These are phyloP conservation scores for Lerema accius DNA, from an alignment of 1,140 invertebrate genomes.

Conservation along the genomic window DNA sequence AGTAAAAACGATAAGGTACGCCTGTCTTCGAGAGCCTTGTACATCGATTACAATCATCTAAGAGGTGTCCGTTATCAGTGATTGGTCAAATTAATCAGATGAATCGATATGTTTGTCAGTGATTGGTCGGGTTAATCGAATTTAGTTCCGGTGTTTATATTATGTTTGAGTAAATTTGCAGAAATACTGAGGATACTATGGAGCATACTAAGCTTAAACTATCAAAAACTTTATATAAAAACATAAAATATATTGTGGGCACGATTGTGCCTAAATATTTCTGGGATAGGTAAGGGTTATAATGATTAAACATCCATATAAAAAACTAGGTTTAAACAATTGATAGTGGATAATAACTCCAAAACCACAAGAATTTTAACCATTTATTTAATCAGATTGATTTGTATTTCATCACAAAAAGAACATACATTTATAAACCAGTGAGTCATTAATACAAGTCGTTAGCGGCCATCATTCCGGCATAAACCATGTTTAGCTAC, in stretches of 20 bases:
- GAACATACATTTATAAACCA: neutral
- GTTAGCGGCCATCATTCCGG: slow-evolving; percentile 13
- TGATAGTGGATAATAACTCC: no score
- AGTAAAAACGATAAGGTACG: slow-evolving; percentile 25
- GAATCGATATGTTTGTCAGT: slow-evolving; percentile 29
- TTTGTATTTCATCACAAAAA: neutral
- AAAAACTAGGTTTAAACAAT: no score
- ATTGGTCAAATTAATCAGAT: slow-evolving; percentile 32
- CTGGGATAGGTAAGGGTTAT: no score
- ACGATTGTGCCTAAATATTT: no score
- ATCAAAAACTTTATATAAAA: no score
- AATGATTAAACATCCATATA: no score
- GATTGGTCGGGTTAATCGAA: slow-evolving; percentile 31
- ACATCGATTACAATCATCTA: slow-evolving; percentile 24
- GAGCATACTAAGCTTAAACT: no score
- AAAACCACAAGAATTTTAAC: neutral
- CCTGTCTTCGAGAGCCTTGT: slow-evolving; percentile 22
- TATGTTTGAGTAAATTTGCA: neutral
- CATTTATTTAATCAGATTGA: neutral
- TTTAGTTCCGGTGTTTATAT: slow-evolving; percentile 1
- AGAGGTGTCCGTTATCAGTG: slow-evolving; percentile 28
- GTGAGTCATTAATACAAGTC: slow-evolving; percentile 12
- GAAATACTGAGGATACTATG: neutral
- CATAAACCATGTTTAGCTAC: slow-evolving; percentile 11
- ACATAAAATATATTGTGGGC: no score